Evolutionary conservation across 2,797 vertebrate genomes (phyloP).

Genomic region (Amblyopsis hoosieri): DNA sequence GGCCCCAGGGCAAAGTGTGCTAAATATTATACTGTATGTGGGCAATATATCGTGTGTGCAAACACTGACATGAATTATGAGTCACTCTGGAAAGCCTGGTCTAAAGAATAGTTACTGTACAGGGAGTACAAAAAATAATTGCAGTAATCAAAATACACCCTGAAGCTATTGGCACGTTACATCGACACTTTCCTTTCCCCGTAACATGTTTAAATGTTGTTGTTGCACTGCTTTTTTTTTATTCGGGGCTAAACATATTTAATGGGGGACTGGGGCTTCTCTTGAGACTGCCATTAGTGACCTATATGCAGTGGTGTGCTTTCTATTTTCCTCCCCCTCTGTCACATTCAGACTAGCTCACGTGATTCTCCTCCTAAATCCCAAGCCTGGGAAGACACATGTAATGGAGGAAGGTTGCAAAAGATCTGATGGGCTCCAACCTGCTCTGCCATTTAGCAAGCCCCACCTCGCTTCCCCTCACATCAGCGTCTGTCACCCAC

Average conservation of each 20-base stretch:
- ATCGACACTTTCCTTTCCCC: conserved; percentile 31
- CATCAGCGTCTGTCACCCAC: neutral
- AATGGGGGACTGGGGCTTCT: neutral
- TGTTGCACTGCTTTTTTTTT: neutral
- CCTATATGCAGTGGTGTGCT: conserved; percentile 1
- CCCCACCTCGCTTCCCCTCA: conserved; percentile 10
- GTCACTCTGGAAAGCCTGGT: conserved; percentile 40
- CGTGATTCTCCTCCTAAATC: conserved; percentile 44
- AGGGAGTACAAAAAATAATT: conserved; percentile 49
- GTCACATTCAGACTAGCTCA: conserved; percentile 11
- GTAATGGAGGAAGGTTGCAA: conserved; percentile 6
- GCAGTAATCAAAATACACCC: conserved; percentile 59
- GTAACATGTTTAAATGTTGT: conserved; percentile 19
- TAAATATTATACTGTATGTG: conserved; percentile 22
- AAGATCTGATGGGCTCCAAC: too few relatives aligned
- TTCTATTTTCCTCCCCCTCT: neutral
- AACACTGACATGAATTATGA: conserved; percentile 47
- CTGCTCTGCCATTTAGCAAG: conserved; percentile 4
- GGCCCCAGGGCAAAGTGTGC: conserved; percentile 12
- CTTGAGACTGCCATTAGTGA: neutral
- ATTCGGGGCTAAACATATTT: neutral
- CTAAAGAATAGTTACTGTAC: conserved; percentile 26
- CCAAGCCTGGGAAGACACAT: conserved; percentile 14
- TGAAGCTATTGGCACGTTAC: conserved; percentile 36
- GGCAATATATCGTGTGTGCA: conserved; percentile 17